Conservation (phyloP, 2,797 vertebrate genomes). For the Sitta carolinensis region DNA sequence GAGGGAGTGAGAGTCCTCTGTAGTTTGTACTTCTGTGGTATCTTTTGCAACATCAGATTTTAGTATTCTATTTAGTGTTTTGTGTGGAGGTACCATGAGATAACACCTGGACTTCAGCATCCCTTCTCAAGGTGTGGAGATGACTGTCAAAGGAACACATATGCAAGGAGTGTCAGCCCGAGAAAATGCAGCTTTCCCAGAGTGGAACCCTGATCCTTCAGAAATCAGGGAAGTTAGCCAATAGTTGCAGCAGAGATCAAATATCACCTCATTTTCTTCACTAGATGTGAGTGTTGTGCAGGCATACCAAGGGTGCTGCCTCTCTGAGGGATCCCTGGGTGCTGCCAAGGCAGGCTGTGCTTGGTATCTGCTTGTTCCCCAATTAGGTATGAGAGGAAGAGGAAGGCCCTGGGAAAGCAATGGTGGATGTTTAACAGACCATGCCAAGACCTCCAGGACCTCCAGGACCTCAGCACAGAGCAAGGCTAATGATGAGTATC, state of each 20-base stretch:
- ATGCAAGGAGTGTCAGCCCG: not conserved
- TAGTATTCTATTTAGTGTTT: not conserved
- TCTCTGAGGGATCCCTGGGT: not conserved
- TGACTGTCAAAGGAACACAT: not conserved
- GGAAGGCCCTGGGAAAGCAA: not conserved
- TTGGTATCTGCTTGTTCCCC: not conserved
- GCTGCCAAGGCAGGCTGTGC: not conserved
- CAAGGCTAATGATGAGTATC: not conserved
- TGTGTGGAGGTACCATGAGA: not conserved
- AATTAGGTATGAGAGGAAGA: not conserved
- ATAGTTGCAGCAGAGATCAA: not conserved
- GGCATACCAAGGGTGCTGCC: not conserved
- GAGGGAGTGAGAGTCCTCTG: accelerated
- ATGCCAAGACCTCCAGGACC: not conserved
- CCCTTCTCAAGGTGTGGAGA: not conserved
- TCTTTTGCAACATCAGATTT: not conserved
- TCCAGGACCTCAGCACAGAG: not conserved
- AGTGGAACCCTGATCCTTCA: not conserved
- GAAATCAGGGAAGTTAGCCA: not conserved
- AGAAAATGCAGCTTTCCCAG: not conserved
- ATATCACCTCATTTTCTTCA: not conserved
- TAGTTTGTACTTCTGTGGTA: not conserved
- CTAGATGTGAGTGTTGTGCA: not conserved
- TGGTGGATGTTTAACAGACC: not conserved
- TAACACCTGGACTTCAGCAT: not conserved